These are phyloP conservation scores for Cassiopea xamachana DNA, from an alignment of 30 jellyfish, hydroid and myxozoan species.

Conservation along the genomic window DNA sequence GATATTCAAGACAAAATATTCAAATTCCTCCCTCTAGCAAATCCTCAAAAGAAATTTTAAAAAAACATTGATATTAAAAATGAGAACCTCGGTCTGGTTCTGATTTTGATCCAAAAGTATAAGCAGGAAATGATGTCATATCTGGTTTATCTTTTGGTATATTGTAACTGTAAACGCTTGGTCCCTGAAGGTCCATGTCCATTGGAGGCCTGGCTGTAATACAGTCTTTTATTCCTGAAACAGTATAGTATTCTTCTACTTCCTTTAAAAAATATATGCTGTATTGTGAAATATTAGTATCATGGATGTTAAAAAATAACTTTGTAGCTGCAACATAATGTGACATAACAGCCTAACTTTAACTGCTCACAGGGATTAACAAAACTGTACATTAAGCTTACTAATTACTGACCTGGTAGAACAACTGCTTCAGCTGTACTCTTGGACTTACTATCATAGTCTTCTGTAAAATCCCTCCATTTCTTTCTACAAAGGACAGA, in stretches of 20 bases:
- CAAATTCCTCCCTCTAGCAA: no score
- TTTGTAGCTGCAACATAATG: no score
- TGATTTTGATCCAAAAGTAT: constrained; percentile 68
- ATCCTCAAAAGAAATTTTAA: no score
- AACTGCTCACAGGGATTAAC: not conserved
- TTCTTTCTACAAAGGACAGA: not conserved
- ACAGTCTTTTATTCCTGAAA: constrained; percentile 59
- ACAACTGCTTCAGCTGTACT: not conserved
- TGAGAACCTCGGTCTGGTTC: constrained; percentile 64
- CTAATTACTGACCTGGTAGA: not conserved
- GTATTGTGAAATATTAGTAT: no score
- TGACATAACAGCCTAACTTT: no score
- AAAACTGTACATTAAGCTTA: not conserved
- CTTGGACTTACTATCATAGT: not conserved
- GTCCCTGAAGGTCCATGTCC: constrained; percentile 50
- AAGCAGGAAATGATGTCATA: constrained; percentile 73
- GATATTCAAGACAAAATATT: no score
- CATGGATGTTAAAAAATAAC: no score
- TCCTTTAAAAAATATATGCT: no score
- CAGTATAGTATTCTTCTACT: not conserved
- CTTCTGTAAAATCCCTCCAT: not conserved
- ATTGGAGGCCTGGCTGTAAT: constrained; percentile 61
- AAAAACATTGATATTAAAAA: no score
- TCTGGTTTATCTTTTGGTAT: constrained; percentile 70
- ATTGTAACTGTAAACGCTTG: constrained; percentile 60